Evolutionary conservation across 2,888 invertebrate genomes (phyloP).

Genomic region (Suillia variegata): DNA sequence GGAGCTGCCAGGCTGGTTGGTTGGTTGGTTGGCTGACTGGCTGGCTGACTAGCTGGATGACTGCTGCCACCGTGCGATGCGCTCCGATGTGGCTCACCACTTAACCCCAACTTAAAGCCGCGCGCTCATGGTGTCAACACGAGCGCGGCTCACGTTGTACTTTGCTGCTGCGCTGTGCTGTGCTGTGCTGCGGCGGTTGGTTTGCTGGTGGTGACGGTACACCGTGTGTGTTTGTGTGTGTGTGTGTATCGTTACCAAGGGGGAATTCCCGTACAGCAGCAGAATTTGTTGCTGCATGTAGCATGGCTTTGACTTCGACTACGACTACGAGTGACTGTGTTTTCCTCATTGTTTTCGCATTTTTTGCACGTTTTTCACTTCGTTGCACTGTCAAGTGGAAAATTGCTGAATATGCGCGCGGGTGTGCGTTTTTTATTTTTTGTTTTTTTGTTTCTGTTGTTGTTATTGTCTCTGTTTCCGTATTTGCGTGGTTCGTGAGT

Average conservation of each 20-base stretch:
- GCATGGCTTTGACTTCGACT: background rate
- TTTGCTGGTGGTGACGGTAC: background rate
- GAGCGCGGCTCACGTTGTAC: conserved; percentile 19
- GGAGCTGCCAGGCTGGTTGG: too few species aligned
- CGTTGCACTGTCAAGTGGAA: conserved; percentile 38
- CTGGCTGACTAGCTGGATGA: too few species aligned
- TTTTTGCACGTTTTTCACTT: conserved; percentile 20
- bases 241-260: too few species aligned
- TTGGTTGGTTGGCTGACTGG: too few species aligned
- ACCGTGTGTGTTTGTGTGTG: too few species aligned
- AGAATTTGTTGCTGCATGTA: conserved; percentile 27
- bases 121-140: conserved; percentile 28
- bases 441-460: conserved; percentile 17
- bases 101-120: conserved; percentile 42
- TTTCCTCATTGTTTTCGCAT: conserved; percentile 22
- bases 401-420: conserved; percentile 42
- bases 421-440: conserved; percentile 14
- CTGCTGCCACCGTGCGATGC: conserved; percentile 18
- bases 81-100: conserved; percentile 28
- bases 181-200: conserved; percentile 4
- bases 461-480: conserved; percentile 20
- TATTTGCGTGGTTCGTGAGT: conserved; percentile 14
- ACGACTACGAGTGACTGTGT: conserved; percentile 30
- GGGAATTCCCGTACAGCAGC: conserved; percentile 31
- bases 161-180: too few species aligned